Evolutionary conservation across 2,797 vertebrate genomes (phyloP).

Genomic region (Crenichthys baileyi): DNA sequence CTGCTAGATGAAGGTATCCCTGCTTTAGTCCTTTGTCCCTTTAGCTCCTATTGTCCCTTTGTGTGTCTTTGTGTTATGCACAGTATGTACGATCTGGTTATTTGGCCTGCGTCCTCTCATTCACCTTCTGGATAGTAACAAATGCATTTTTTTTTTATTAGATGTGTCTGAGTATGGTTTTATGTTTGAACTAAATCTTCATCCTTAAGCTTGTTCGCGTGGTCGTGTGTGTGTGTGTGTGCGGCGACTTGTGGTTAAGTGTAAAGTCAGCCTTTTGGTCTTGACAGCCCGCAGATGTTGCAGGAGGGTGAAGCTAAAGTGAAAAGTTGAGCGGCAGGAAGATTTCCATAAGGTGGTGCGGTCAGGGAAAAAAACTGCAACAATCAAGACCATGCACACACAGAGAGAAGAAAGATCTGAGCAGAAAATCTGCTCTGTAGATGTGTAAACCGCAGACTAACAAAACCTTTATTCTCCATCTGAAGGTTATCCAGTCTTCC

Average conservation of each 20-base stretch:
- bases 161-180: constrained; percentile 17
- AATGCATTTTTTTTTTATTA: constrained; percentile 33
- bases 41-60: constrained; percentile 37
- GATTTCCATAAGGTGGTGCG: constrained; percentile 26
- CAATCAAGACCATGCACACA: not conserved
- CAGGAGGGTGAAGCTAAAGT: constrained; percentile 47
- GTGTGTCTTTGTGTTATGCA: constrained; percentile 27
- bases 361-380: constrained; percentile 23
- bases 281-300: constrained; percentile 53
- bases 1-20: constrained; percentile 51
- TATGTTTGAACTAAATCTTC: constrained; percentile 8
- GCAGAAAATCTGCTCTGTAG: not conserved
- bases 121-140: constrained; percentile 12
- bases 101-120: constrained; percentile 26
- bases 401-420: not conserved
- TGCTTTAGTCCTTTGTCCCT: constrained; percentile 4
- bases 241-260: constrained; percentile 31
- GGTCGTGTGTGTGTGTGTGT: constrained; percentile 3
- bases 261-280: constrained; percentile 18
- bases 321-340: constrained; percentile 47
- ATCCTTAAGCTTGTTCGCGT: not conserved
- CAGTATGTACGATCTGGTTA: constrained; percentile 11
- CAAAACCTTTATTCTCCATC: constrained; percentile 25
- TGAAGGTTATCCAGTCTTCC: not conserved
- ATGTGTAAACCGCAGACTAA: constrained; percentile 24